A percentile compares a stretch with the other conserved stretches of the same genome.
These are phyloP conservation scores for Aphelocoma californica DNA, from an alignment of 2,797 vertebrate genomes.

Conservation along the genomic window DNA sequence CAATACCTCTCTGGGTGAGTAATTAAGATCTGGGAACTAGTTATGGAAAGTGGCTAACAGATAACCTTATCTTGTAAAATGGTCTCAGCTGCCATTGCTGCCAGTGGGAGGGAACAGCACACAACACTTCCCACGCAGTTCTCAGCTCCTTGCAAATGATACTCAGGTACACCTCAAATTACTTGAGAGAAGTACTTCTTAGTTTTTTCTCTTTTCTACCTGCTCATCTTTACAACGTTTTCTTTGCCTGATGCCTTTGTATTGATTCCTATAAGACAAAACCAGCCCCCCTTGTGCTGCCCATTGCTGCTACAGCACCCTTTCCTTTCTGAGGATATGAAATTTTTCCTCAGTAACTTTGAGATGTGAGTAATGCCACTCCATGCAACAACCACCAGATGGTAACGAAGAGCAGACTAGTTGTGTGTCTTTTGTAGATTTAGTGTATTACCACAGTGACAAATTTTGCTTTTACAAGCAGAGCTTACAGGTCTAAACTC, in stretches of 20 bases:
- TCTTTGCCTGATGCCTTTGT: not conserved
- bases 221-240: not conserved
- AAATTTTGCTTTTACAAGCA: not conserved
- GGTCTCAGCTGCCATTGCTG: not conserved
- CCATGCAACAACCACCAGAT: conserved; percentile 71
- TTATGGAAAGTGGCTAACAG: not conserved
- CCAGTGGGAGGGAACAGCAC: not conserved
- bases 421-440: not conserved
- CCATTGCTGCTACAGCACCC: not conserved
- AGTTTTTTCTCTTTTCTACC: not conserved
- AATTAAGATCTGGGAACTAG: not conserved
- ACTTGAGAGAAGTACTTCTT: not conserved
- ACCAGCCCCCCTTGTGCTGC: not conserved
- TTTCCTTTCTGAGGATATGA: not conserved
- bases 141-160: not conserved
- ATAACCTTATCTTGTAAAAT: not conserved
- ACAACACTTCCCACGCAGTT: not conserved
- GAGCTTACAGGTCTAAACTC: not conserved
- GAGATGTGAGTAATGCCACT: conserved; percentile 62
- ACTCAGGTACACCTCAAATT: not conserved
- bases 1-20: not conserved
- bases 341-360: not conserved
- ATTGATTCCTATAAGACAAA: not conserved
- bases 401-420: conserved; percentile 77
- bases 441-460: not conserved